A percentile compares a stretch with the other conserved stretches of the same genome.
Conservation (phyloP, 2,888 invertebrate species). For the Acrobasis repandana region DNA sequence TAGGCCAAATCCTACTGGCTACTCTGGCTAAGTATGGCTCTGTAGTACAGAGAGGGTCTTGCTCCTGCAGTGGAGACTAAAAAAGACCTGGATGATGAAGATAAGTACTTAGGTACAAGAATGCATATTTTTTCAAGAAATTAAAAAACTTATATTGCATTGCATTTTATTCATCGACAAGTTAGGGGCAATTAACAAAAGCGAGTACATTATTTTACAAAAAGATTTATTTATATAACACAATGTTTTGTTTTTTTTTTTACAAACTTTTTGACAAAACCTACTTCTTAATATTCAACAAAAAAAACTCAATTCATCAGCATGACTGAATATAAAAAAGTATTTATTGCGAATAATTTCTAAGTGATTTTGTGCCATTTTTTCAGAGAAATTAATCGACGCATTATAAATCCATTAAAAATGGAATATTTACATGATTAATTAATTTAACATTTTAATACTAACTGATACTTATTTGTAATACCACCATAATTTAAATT, state of each 20-base stretch:
- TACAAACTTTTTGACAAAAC: slow-evolving; percentile 13
- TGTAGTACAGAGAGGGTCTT: no score
- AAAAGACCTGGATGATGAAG: no score
- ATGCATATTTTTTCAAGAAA: slow-evolving; percentile 19
- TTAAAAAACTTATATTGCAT: slow-evolving; percentile 30
- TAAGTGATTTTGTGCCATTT: slow-evolving; percentile 32
- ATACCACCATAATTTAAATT: slow-evolving; percentile 30
- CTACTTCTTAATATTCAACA: slow-evolving; percentile 38
- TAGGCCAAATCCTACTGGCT: no score
- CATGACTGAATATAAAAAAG: slow-evolving; percentile 39
- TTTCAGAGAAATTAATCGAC: background rate
- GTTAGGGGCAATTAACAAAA: slow-evolving; percentile 36
- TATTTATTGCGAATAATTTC: slow-evolving; percentile 36
- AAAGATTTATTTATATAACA: slow-evolving; percentile 20
- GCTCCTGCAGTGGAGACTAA: no score
- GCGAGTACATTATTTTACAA: slow-evolving; percentile 31
- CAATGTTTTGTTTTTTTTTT: slow-evolving; percentile 23
- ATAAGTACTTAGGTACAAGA: background rate
- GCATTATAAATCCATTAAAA: background rate
- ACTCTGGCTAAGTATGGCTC: no score
- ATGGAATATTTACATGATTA: slow-evolving; percentile 6
- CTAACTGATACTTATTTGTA: slow-evolving; percentile 37
- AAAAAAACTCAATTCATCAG: slow-evolving; percentile 36
- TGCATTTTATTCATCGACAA: slow-evolving; percentile 36
- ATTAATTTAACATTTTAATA: slow-evolving; percentile 6